A percentile compares a stretch with the other conserved stretches of the same genome.
Evolutionary conservation across 2,888 invertebrate species (phyloP).

Genomic region (Eurytoma adleriae): DNA sequence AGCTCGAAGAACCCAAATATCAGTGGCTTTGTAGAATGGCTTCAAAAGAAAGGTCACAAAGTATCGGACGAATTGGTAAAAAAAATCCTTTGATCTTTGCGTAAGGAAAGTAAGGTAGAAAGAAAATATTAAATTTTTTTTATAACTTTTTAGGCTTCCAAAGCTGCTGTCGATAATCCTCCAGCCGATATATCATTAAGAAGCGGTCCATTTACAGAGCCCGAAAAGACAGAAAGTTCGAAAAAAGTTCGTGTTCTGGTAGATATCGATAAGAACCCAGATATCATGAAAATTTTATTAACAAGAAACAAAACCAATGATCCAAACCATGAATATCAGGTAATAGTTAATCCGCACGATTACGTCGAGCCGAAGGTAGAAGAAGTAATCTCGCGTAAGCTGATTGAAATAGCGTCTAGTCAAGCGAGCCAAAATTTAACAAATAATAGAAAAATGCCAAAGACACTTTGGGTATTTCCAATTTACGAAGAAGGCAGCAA

Average conservation of each 20-base stretch:
- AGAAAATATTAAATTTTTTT: too few species aligned
- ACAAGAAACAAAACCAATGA: slow-evolving; percentile 3
- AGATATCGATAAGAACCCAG: slow-evolving; percentile 53
- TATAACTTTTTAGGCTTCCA: too few species aligned
- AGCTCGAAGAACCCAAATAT: too few species aligned
- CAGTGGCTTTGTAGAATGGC: too few species aligned
- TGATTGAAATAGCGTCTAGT: slow-evolving; percentile 41
- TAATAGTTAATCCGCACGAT: slow-evolving; percentile 40
- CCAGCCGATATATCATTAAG: too few species aligned
- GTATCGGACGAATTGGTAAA: too few species aligned
- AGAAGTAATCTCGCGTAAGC: slow-evolving; percentile 35
- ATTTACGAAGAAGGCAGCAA: slow-evolving; percentile 35
- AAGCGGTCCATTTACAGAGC: background rate
- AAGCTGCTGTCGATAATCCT: too few species aligned
- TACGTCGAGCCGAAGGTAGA: slow-evolving; percentile 40
- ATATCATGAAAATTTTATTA: slow-evolving; percentile 39
- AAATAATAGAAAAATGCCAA: slow-evolving; percentile 33
- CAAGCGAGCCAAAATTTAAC: slow-evolving; percentile 34
- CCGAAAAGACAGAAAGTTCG: background rate
- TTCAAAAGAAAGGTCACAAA: too few species aligned
- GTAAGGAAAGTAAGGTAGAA: too few species aligned
- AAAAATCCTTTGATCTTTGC: too few species aligned
- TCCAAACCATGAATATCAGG: slow-evolving; percentile 26
- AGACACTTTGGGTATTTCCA: slow-evolving; percentile 50
- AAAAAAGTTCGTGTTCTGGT: slow-evolving; percentile 49